Evolutionary conservation across 2,113 vertebrate species (phyloP).

Genomic region (Malurus alboscapulatus): DNA sequence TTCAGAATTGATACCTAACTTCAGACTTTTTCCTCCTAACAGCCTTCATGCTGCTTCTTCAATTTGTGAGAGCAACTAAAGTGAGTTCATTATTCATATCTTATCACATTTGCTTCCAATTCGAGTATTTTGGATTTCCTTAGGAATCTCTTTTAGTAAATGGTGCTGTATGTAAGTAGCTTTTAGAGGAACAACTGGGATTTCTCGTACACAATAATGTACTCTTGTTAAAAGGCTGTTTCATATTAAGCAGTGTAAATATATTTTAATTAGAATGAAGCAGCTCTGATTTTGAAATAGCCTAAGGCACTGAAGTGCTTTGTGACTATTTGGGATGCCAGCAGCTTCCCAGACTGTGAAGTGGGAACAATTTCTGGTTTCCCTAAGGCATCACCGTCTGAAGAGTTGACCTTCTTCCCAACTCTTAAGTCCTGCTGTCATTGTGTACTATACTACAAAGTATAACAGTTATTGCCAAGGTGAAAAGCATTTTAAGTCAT

Average conservation of each 20-base stretch:
- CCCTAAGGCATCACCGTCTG: not conserved
- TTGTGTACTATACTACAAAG: not conserved
- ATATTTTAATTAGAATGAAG: slow-evolving; percentile 26
- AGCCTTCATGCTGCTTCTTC: not conserved
- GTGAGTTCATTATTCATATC: not conserved
- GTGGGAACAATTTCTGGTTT: not conserved
- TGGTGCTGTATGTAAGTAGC: not conserved
- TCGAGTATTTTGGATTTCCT: not conserved
- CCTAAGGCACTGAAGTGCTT: slow-evolving; percentile 35
- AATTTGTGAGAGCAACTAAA: not conserved
- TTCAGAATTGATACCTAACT: not conserved
- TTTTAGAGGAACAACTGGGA: not conserved
- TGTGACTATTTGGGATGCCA: not conserved
- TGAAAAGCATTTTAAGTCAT: not conserved
- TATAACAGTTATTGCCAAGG: not conserved
- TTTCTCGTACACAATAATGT: not conserved
- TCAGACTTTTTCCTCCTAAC: not conserved
- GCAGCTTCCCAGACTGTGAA: not conserved
- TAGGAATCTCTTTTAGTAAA: not conserved
- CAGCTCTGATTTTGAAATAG: slow-evolving; percentile 10
- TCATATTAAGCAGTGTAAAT: slow-evolving; percentile 27
- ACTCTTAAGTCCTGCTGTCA: not conserved
- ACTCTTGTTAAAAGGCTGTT: not conserved
- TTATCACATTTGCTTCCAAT: not conserved
- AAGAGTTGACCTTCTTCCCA: not conserved